Conservation (phyloP, 2,113 vertebrate genomes). For the Macquaria australasica region DNA sequence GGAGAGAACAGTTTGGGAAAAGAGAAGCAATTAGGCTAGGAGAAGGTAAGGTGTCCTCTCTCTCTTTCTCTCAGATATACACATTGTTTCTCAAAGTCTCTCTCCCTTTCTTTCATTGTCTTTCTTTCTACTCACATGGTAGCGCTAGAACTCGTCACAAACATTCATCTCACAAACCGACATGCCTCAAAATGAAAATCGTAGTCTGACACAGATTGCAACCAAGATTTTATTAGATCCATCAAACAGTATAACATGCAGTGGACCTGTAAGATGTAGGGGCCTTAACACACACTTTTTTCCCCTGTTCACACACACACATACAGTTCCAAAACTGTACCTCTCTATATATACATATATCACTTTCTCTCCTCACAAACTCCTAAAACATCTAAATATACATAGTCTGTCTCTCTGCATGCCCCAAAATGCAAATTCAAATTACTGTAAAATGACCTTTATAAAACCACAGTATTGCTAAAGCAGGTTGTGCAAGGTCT, state of each 20-base stretch:
- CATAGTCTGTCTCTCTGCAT: too few species aligned
- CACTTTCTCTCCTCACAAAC: not conserved
- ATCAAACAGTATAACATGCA: not conserved
- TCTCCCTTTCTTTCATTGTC: not conserved
- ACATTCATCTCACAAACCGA: not conserved
- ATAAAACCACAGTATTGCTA: not conserved
- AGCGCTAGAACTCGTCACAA: not conserved
- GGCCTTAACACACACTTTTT: not conserved
- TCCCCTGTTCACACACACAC: too few species aligned
- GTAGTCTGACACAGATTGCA: not conserved
- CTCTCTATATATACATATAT: too few species aligned
- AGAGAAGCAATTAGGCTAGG: constrained; percentile 31
- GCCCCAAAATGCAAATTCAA: too few species aligned
- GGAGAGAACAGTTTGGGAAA: constrained; percentile 9
- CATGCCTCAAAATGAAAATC: not conserved
- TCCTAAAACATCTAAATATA: not conserved
- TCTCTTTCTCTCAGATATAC: not conserved
- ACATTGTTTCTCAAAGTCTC: not conserved
- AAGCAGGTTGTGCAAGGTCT: not conserved
- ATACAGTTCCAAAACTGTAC: too few species aligned
- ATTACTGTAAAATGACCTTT: too few species aligned
- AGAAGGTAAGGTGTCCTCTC: not conserved
- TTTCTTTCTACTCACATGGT: not conserved
- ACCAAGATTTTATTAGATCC: not conserved
- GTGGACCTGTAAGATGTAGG: not conserved